Base-by-base conservation (phyloP, 2,113 vertebrate genomes). In the Oreochromis spilurus region DNA sequence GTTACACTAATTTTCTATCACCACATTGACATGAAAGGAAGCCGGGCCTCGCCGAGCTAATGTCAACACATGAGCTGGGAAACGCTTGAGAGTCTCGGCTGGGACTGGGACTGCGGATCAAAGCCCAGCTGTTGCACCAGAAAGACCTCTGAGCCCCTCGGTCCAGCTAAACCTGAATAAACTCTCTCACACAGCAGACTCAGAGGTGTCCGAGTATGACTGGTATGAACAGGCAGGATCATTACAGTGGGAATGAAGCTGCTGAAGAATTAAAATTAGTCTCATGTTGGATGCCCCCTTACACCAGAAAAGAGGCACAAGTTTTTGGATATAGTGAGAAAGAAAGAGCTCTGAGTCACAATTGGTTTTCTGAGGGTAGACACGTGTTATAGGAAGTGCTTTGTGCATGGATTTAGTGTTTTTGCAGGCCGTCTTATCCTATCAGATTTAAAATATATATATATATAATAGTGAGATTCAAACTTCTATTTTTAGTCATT, bases 81-180 rank as follows among this genome's bases (percentile, higher is more conserved):
- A 19, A 52, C 24, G 5, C 26, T 82, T 10, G 34, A 75, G 45
- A 84, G 85, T 34, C 81, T 24, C 2, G 13, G 52, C 79, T 29
- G 26, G 79, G 84, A 77, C 84, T 24, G 50, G 83, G 86, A 82
- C 75, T 53, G 83, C 19, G 91, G 89, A 89, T 84, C 88, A 75
- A 29, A 83, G 79, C 12, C 87, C 91, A 91, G 90, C 88, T 91
- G 90, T 78, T 87, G 52, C 78, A 84, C 70, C 91, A 79, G 31
- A 29, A 14, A 79, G 60, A 81, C 60, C 85, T 26, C 78, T 12
- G 75, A 79, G 84, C 79, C 57, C 31, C 85, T 72, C 86, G 17
- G 38, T 79, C 81, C 79, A 3, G 82, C 77, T 82, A 5, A 88
- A 87, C 75, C 82, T 45, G 75, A 72, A 43, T 14, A 87, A 88